A percentile compares a stretch with the other conserved stretches of the same genome.
These are phyloP conservation scores for Camelus bactrianus DNA, from an alignment of 2,113 vertebrate species.

Conservation along the genomic window DNA sequence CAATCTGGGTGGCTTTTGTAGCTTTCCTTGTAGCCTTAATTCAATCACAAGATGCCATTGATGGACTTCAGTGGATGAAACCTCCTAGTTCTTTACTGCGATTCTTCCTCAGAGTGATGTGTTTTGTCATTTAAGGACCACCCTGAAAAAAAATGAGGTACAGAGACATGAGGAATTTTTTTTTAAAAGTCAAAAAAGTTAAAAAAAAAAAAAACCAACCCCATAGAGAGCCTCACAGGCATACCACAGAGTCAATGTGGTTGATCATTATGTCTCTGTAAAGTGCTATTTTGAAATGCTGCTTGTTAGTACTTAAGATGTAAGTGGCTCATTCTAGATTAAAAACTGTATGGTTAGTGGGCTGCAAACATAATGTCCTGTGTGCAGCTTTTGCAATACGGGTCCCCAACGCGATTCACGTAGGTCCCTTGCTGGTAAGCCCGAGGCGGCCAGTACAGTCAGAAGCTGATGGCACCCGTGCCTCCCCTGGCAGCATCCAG, in stretches of 20 bases:
- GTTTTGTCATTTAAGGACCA: not conserved
- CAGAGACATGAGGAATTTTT: not conserved
- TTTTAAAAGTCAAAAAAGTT: slow-evolving; percentile 1
- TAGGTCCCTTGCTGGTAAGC: not conserved
- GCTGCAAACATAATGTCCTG: not conserved
- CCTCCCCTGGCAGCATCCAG: not conserved
- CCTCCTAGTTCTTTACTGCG: not conserved
- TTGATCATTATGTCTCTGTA: not conserved
- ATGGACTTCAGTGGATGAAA: not conserved
- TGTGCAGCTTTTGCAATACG: not conserved
- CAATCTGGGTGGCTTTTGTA: not conserved
- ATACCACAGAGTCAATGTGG: not conserved
- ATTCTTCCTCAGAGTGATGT: not conserved
- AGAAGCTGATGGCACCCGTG: not conserved
- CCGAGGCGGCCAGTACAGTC: not conserved
- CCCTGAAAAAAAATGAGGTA: not conserved
- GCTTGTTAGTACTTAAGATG: slow-evolving; percentile 22
- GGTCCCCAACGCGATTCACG: not conserved
- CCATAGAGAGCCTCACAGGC: not conserved
- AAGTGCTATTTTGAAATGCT: slow-evolving; percentile 17
- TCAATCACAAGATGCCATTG: not conserved
- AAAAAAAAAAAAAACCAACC: not conserved
- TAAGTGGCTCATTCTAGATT: slow-evolving; percentile 7
- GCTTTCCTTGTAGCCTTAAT: not conserved
- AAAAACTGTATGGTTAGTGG: not conserved